Evolutionary conservation across 2,888 invertebrate genomes (phyloP).

Genomic region (Synanthedon myopaeformis): DNA sequence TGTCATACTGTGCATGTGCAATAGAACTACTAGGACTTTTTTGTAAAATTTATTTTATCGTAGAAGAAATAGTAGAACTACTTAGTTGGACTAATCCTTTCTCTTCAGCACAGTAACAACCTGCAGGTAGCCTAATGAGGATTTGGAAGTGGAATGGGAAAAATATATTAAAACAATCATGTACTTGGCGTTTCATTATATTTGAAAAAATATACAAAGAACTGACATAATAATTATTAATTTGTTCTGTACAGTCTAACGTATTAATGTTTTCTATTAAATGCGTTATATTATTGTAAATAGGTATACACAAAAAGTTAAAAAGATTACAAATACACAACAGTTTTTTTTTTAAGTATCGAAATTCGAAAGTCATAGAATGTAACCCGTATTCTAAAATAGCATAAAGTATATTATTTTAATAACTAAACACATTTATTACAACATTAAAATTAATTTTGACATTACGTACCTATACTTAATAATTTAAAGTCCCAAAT

Average conservation of each 20-base stretch:
- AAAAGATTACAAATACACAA: slow-evolving; percentile 14
- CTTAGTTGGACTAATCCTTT: too few species aligned
- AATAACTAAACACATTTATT: slow-evolving; percentile 1
- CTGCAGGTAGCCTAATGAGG: neutral
- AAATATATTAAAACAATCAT: slow-evolving; percentile 5
- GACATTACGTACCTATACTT: slow-evolving; percentile 8
- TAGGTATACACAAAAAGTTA: neutral
- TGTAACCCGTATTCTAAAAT: slow-evolving; percentile 28
- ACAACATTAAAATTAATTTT: neutral
- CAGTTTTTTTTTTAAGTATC: neutral
- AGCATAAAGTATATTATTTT: slow-evolving; percentile 2
- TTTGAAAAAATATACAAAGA: slow-evolving; percentile 65
- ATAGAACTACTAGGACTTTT: too few species aligned
- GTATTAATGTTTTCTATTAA: slow-evolving; percentile 49
- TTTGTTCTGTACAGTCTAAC: slow-evolving; percentile 58
- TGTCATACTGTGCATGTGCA: too few species aligned
- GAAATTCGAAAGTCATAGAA: slow-evolving; percentile 13
- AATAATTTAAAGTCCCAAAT: slow-evolving; percentile 5
- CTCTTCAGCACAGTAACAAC: too few species aligned
- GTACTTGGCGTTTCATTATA: slow-evolving; percentile 45
- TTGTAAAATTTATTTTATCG: too few species aligned
- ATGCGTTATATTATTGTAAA: slow-evolving; percentile 40
- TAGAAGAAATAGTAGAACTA: too few species aligned
- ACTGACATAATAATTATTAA: slow-evolving; percentile 36
- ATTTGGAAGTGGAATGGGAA: neutral